A percentile compares a stretch with the other conserved stretches of the same genome.
Evolutionary conservation across 2,888 invertebrate genomes (phyloP).

Genomic region (Poecilus cupreus): DNA sequence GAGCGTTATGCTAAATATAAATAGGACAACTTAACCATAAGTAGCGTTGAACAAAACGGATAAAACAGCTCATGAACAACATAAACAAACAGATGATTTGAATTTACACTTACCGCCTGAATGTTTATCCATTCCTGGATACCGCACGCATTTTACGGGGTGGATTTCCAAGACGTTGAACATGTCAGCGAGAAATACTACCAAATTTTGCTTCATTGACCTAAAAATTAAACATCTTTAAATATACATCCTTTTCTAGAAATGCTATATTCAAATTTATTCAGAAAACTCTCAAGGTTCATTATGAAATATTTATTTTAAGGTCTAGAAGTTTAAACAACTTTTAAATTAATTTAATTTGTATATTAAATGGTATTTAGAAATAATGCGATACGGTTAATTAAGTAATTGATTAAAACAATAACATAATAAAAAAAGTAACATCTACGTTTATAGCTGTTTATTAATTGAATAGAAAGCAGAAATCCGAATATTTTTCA

Average conservation of each 20-base stretch:
- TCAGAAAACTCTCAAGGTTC: too few species aligned
- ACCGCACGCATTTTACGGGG: slow-evolving; percentile 90
- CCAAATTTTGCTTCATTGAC: slow-evolving; percentile 92
- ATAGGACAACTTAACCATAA: slow-evolving; percentile 24
- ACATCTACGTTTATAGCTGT: too few species aligned
- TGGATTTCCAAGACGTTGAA: slow-evolving; percentile 96
- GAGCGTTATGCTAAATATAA: slow-evolving; percentile 35
- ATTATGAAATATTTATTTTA: too few species aligned
- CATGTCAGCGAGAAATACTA: slow-evolving; percentile 94
- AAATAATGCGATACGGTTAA: too few species aligned
- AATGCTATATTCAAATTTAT: too few species aligned
- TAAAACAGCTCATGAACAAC: slow-evolving; percentile 62
- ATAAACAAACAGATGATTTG: slow-evolving; percentile 61
- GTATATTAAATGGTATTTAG: too few species aligned
- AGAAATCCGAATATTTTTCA: not conserved
- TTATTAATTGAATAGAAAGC: not conserved
- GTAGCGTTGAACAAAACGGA: slow-evolving; percentile 37
- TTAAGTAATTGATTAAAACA: too few species aligned
- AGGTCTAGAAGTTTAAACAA: too few species aligned
- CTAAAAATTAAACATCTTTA: slow-evolving; percentile 71
- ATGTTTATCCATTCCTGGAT: slow-evolving; percentile 82
- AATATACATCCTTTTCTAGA: not conserved
- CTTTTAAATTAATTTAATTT: too few species aligned
- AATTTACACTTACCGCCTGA: slow-evolving; percentile 69
- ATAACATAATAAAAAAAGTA: too few species aligned